Percentiles rank a stretch among this genome's conserved stretches.
Evolutionary conservation across 2,888 invertebrate species (phyloP).

Genomic region (Gerris lacustris): DNA sequence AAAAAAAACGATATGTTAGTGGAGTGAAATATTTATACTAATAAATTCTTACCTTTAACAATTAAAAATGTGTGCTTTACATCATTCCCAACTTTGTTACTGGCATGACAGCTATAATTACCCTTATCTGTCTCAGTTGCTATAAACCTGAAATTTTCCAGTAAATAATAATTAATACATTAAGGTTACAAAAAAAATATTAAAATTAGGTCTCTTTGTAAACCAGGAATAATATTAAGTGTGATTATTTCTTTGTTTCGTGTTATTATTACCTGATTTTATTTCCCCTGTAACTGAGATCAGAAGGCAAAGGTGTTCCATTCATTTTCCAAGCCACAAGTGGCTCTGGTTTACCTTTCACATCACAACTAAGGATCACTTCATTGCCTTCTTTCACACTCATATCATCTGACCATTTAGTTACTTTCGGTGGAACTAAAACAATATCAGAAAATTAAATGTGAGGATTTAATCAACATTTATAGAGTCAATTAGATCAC

Average conservation of each 20-base stretch:
- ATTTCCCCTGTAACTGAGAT: not conserved
- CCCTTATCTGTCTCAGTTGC: conserved; percentile 42
- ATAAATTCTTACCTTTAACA: conserved; percentile 34
- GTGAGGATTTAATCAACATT: not conserved
- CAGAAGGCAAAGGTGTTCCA: not conserved
- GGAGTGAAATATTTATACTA: not conserved
- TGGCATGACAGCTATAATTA: conserved; percentile 45
- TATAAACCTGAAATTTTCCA: not conserved
- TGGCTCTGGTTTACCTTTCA: conserved; percentile 36
- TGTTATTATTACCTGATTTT: not conserved
- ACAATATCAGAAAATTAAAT: conserved; percentile 1
- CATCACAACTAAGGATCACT: conserved; percentile 28
- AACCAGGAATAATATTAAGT: no score
- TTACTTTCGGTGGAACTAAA: conserved; percentile 38
- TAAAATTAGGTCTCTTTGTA: no score
- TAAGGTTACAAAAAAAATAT: no score
- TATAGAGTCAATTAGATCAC: not conserved
- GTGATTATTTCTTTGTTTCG: no score
- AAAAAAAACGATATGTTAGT: not conserved
- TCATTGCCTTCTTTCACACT: conserved; percentile 28
- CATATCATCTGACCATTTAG: conserved; percentile 20
- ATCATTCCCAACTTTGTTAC: conserved; percentile 43
- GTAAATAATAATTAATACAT: no score
- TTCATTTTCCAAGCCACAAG: conserved; percentile 36
- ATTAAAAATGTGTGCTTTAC: conserved; percentile 37